These are phyloP conservation scores for Chesias legatella DNA, from an alignment of 2,888 invertebrate genomes.

Conservation along the genomic window DNA sequence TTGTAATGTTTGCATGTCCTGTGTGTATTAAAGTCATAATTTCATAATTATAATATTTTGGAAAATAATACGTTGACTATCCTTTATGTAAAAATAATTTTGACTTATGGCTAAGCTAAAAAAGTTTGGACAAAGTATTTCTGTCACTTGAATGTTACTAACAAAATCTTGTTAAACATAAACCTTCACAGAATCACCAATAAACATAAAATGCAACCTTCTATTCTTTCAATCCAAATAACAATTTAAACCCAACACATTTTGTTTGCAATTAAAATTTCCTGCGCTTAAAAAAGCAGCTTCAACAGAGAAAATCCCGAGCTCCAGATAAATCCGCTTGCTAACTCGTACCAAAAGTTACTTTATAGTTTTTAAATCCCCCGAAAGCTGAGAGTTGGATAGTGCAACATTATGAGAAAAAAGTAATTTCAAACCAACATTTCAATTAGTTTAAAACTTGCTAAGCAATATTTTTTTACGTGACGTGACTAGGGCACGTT, in stretches of 20 bases:
- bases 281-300: constrained; percentile 48
- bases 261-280: constrained; percentile 36
- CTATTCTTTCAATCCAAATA: constrained; percentile 16
- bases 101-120: no score
- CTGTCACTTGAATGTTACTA: not conserved
- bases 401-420: constrained; percentile 31
- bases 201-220: constrained; percentile 7
- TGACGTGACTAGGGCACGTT: constrained; percentile 34
- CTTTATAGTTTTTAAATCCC: constrained; percentile 49
- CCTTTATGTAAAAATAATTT: no score
- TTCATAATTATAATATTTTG: no score
- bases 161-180: constrained; percentile 6
- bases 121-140: no score
- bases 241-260: constrained; percentile 13
- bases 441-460: constrained; percentile 49
- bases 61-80: no score
- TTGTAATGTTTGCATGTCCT: no score
- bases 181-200: not conserved
- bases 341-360: constrained; percentile 45
- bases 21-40: no score
- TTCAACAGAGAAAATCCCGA: constrained; percentile 49
- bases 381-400: constrained; percentile 43
- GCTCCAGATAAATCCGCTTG: constrained; percentile 58
- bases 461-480: constrained; percentile 35
- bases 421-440: constrained; percentile 25